Conservation (phyloP, 2,888 invertebrate species). For the Drosophila meridionalis region DNA sequence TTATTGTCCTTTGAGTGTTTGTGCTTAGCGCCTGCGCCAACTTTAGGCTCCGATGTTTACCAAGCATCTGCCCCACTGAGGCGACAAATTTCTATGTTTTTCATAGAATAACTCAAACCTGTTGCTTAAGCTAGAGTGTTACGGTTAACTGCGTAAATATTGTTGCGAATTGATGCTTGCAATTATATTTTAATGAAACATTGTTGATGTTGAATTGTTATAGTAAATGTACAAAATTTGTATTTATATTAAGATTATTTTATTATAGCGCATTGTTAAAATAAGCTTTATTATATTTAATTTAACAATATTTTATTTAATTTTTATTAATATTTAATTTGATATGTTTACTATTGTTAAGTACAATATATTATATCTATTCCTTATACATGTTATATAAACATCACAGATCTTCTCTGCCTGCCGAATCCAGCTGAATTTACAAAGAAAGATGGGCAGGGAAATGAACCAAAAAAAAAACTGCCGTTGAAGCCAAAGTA, state of each 20-base stretch:
- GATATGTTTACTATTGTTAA: too few species aligned
- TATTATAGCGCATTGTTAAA: background rate
- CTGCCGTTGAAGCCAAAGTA: too few species aligned
- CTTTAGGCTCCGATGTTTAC: conserved; percentile 11
- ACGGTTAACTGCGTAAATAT: background rate
- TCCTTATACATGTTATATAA: too few species aligned
- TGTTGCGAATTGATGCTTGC: background rate
- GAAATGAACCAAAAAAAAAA: too few species aligned
- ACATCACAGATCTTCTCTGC: too few species aligned
- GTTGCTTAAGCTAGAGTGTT: conserved; percentile 33
- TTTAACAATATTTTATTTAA: background rate
- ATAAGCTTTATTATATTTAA: background rate
- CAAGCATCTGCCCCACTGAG: conserved; percentile 4
- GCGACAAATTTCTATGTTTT: conserved; percentile 36
- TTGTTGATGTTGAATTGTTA: background rate
- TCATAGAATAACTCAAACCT: conserved; percentile 34
- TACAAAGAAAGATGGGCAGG: too few species aligned
- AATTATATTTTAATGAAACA: background rate
- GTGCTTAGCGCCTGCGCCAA: conserved; percentile 35
- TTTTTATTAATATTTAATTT: too few species aligned
- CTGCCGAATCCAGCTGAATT: too few species aligned
- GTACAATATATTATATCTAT: too few species aligned
- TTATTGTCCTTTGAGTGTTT: conserved; percentile 25
- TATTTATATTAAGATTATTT: background rate
- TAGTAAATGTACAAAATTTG: background rate